Evolutionary conservation across 2,113 vertebrate genomes (phyloP).

Genomic region (Lycaon pictus): DNA sequence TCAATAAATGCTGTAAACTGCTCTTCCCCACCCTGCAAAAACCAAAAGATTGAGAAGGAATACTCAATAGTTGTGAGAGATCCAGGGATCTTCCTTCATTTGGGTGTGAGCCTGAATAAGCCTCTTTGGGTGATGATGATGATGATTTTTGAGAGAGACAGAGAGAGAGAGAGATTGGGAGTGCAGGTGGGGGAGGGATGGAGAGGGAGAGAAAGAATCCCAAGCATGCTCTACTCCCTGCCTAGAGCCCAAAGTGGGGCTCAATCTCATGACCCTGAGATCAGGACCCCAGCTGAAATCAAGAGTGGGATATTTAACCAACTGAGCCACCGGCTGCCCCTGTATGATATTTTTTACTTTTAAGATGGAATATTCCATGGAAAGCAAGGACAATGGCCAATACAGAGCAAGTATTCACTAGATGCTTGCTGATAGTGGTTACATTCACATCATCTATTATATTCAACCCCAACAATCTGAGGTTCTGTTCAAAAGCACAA

Average conservation of each 20-base stretch:
- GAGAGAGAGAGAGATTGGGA: no score
- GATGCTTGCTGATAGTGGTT: background rate
- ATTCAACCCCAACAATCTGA: background rate
- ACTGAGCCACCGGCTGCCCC: no score
- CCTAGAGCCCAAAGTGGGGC: no score
- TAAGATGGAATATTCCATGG: background rate
- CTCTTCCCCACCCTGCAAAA: background rate
- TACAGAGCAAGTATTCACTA: background rate
- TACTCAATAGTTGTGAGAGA: background rate
- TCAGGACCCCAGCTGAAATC: no score
- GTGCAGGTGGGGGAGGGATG: no score
- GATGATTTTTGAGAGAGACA: no score
- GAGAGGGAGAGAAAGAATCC: no score
- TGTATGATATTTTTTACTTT: background rate
- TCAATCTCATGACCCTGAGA: no score
- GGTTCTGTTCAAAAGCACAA: background rate
- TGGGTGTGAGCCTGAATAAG: background rate
- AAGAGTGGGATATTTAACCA: no score
- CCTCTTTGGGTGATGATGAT: background rate
- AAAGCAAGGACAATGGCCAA: background rate
- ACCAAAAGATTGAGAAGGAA: background rate
- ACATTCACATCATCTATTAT: background rate
- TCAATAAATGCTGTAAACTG: background rate
- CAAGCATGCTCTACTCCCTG: no score
- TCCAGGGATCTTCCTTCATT: background rate